Evolutionary conservation across 2,888 invertebrate species (phyloP).

Genomic region (Amiota communis): DNA sequence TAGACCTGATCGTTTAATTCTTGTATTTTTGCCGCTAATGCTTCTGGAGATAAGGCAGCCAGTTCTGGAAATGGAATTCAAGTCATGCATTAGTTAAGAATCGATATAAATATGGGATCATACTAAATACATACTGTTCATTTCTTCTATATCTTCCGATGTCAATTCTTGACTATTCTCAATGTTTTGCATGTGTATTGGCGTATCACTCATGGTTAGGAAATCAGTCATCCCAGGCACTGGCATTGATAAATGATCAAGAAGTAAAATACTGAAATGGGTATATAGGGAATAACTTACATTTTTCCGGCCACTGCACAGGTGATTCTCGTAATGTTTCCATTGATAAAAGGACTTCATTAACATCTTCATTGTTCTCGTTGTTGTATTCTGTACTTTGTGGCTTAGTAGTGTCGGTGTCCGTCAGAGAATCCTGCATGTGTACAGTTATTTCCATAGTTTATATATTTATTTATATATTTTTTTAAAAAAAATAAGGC

Average conservation of each 20-base stretch:
- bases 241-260: slow-evolving; percentile 57
- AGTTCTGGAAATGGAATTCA: slow-evolving; percentile 77
- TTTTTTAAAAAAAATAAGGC: too few relatives aligned
- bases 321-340: slow-evolving; percentile 96
- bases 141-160: slow-evolving; percentile 82
- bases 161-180: slow-evolving; percentile 82
- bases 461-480: too few relatives aligned
- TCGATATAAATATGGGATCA: too few relatives aligned
- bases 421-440: too few relatives aligned
- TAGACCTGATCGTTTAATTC: slow-evolving; percentile 95
- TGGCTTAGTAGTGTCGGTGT: too few relatives aligned
- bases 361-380: slow-evolving; percentile 76
- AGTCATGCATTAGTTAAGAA: too few relatives aligned
- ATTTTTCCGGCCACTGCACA: slow-evolving; percentile 96
- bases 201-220: slow-evolving; percentile 79
- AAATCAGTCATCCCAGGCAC: slow-evolving; percentile 94
- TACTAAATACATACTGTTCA: slow-evolving; percentile 80
- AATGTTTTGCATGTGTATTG: slow-evolving; percentile 74
- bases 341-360: slow-evolving; percentile 87
- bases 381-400: too few relatives aligned
- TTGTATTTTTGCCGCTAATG: slow-evolving; percentile 93
- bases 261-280: not conserved
- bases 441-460: too few relatives aligned
- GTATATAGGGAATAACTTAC: slow-evolving; percentile 77
- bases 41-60: slow-evolving; percentile 83